These are phyloP conservation scores for Emmelina monodactyla DNA, from an alignment of 2,888 invertebrate genomes.

Conservation along the genomic window DNA sequence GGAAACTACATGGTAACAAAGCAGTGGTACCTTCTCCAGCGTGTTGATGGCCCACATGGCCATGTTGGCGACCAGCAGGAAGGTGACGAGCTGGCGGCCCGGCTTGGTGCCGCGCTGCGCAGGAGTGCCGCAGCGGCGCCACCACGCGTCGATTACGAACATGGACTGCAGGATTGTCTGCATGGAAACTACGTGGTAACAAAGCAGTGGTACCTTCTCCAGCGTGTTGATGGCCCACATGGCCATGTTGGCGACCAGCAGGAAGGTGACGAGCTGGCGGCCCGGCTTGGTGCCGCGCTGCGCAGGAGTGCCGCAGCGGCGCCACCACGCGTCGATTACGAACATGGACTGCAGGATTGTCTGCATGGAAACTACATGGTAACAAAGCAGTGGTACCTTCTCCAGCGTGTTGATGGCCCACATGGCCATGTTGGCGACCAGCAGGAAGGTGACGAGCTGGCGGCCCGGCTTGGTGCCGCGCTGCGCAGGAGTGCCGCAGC, in stretches of 20 bases:
- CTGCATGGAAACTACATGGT: constrained; percentile 34
- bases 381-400: too few relatives aligned
- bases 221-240: constrained; percentile 88
- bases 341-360: constrained; percentile 82
- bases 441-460: constrained; percentile 84
- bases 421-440: constrained; percentile 83
- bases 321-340: constrained; percentile 77
- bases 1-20: too few relatives aligned
- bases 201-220: constrained; percentile 71
- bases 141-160: constrained; percentile 78
- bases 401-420: constrained; percentile 88
- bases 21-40: constrained; percentile 72
- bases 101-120: constrained; percentile 79
- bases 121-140: constrained; percentile 76
- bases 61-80: constrained; percentile 80
- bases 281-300: constrained; percentile 82
- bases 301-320: constrained; percentile 74
- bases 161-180: constrained; percentile 79
- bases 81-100: constrained; percentile 85
- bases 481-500: constrained; percentile 75
- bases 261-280: constrained; percentile 84
- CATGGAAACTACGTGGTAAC: too few relatives aligned
- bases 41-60: constrained; percentile 90
- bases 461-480: constrained; percentile 81
- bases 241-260: constrained; percentile 82